Base-by-base conservation (phyloP, 1,140 invertebrate species). In the Drosophila tani region DNA sequence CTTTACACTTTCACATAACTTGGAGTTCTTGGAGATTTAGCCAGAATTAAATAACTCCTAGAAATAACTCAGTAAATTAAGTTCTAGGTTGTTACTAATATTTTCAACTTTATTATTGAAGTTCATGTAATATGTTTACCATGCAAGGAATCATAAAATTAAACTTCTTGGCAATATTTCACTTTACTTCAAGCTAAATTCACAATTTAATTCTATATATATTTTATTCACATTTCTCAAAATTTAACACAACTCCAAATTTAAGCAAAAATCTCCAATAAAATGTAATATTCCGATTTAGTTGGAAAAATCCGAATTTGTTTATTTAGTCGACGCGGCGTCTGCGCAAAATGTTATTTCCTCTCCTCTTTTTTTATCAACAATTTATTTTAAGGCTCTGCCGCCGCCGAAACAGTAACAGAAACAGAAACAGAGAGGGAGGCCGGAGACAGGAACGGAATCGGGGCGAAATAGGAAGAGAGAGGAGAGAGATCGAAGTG, bases 301-400 rank as follows among this genome's bases (percentile, higher is more conserved):
- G 6, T 15, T 63, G 5, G 24, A 66, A 49, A 53, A 35, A 11
- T 38, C 40, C 15, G 17, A 47, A 29, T 38, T 19, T 45, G 15
- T 51, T 27, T 43, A 17, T 56, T 43, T 55, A 21, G 50, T 41
- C 62, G 62, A 27, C 62, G 38, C 62, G 35, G 50, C 50, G 62
- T 64, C 62, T 53, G 46, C 41, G 12, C 63, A 75, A 35, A 62
- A n/a, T 53, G 27, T 43, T 75, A 41, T 65, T 75, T 35, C 29
- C 40, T 27, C 40, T 8, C 21, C 38, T 17, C 17, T 51, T 27
- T 47, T 12, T 35, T 45, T 58, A 73, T 59, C 67, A 46, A 57
- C 43, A 49, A 62, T 66, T 71, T 40, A 40, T 45, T 62, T 65
- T 59, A 41, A 41, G 62, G 63, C 80, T 55, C 49, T 45, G 63